Percentiles rank a stretch among this genome's conserved stretches.
Evolutionary conservation across 2,888 invertebrate species (phyloP).

Genomic region (Oscheius sp.): DNA sequence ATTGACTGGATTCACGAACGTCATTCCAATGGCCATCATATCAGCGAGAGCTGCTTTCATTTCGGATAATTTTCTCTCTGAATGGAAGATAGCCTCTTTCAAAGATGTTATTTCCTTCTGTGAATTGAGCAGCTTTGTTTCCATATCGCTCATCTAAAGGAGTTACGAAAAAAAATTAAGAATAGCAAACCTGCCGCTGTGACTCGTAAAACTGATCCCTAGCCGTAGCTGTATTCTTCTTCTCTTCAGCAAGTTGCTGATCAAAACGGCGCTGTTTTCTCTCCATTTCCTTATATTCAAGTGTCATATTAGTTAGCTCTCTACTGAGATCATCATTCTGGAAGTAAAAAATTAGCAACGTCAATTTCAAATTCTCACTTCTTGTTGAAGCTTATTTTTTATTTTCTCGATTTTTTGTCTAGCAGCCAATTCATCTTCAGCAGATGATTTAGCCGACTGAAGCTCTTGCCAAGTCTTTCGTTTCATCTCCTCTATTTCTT

Average conservation of each 20-base stretch:
- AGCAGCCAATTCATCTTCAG: conserved; percentile 49
- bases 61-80: no score
- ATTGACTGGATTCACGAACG: no score
- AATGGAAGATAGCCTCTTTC: conserved; percentile 76
- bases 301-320: conserved; percentile 27
- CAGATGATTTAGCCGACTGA: conserved; percentile 74
- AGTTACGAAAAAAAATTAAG: background rate
- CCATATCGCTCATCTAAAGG: conserved; percentile 37
- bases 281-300: conserved; percentile 79
- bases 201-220: conserved; percentile 73
- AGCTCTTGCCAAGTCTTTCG: conserved; percentile 77
- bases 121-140: conserved; percentile 37
- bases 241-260: conserved; percentile 79
- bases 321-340: conserved; percentile 16
- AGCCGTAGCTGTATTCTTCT: conserved; percentile 77
- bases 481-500: conserved; percentile 82
- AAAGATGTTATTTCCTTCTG: conserved; percentile 73
- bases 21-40: no score
- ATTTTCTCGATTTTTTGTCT: conserved; percentile 74
- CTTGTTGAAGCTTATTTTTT: conserved; percentile 95
- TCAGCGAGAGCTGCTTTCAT: no score
- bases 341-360: background rate
- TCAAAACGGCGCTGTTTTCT: conserved; percentile 99
- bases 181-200: conserved; percentile 36
- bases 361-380: conserved; percentile 72